Conservation (phyloP, 2,113 vertebrate genomes). For the Mustela nigripes region DNA sequence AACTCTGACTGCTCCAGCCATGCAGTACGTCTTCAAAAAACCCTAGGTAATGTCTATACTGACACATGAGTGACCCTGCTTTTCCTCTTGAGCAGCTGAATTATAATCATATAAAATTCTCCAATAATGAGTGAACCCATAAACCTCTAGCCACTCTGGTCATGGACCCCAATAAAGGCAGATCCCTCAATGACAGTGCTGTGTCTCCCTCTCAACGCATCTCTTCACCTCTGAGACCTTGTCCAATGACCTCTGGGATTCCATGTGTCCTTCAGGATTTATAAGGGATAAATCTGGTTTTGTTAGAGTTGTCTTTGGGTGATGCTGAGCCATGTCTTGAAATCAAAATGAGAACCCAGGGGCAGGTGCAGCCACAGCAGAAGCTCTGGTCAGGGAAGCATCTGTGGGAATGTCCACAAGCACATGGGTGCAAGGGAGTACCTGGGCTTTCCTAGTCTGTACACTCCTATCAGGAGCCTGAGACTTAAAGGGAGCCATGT, state of each 20-base stretch:
- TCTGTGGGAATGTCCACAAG: background rate
- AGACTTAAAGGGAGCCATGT: too few species aligned
- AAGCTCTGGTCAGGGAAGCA: background rate
- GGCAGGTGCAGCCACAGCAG: background rate
- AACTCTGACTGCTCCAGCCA: accelerated
- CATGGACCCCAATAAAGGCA: background rate
- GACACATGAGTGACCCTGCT: background rate
- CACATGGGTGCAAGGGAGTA: background rate
- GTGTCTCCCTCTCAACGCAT: background rate
- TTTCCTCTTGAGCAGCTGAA: background rate
- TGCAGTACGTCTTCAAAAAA: background rate
- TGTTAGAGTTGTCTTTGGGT: background rate
- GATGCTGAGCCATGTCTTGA: background rate
- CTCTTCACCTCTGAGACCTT: background rate
- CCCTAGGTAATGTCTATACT: background rate
- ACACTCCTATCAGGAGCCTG: too few species aligned
- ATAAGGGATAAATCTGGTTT: background rate
- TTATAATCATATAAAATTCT: background rate
- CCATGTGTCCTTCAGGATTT: background rate
- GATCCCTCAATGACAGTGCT: background rate
- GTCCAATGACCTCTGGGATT: too few species aligned
- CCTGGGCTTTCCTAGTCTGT: background rate
- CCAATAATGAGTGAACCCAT: background rate
- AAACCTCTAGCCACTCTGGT: background rate
- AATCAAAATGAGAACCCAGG: background rate